Evolutionary conservation across 2,113 vertebrate genomes (phyloP), one percentile per base, ranked within the genome.

Genomic region (Gallinago paraguaiae): DNA sequence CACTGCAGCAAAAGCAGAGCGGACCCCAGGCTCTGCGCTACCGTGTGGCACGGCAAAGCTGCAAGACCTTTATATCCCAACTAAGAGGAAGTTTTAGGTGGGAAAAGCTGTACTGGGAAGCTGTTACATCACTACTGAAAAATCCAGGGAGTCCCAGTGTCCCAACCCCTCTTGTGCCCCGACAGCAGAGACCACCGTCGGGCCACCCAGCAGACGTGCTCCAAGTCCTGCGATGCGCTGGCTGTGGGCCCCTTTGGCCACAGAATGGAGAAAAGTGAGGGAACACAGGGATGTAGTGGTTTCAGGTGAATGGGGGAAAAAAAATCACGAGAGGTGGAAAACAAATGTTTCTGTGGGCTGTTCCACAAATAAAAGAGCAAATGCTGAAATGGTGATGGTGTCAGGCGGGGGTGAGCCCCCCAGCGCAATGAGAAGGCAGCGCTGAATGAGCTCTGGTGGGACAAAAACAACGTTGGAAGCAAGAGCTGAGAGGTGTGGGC

Each of bases 281-380:
- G 28, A 77, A 48, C 27, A 27, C 0, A 3, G 74, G 41, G 5
- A 16, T 3, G 0, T 4, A 13, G 69, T 15, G 37, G 57, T 16
- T 85, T 67, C 15, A 64, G 72, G 87, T 57, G 76, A 79, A 93
- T 22, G 72, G 43, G 25, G 31, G 31, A 43, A 59, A 64, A 41
- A 61, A 88, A 61, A 23, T 61, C 74, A 64, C 51, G 51, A 80
- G 82, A 91, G 64, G 67, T 60, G 27, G 69, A 77, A 93, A 80
- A 18, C n/a, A 71, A 90, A 92, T 6, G 35, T 33, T 64, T 82
- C 61, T 56, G 70, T 35, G 57, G 27, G 63, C 22, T 64, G 48
- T n/a, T 93, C 31, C 33, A 69, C 65, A 93, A 93, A 92, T 33
- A 15, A 88, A 90, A 88, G 83, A 75, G 81, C 63, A 90, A 84